These are phyloP conservation scores for Rhabditophanes sp. DNA, from an alignment of 2,888 invertebrate species.

Conservation along the genomic window DNA sequence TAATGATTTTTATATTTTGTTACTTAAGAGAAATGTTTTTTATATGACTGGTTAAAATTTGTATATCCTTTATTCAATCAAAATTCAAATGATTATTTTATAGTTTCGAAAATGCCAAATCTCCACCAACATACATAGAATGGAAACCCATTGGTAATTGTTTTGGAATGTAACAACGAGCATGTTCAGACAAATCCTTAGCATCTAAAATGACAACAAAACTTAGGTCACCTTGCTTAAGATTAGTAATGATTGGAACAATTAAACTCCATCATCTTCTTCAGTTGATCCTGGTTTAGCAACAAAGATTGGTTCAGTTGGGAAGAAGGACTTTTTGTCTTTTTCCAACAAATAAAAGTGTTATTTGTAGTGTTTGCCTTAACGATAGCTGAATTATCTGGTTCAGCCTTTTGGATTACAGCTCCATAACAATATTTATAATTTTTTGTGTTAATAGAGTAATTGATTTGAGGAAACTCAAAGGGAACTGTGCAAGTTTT, in stretches of 20 bases:
- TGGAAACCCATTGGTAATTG: too few species aligned
- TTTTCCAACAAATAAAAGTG: slow-evolving; percentile 40
- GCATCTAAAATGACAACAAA: too few species aligned
- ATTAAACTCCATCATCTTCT: slow-evolving; percentile 49
- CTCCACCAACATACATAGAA: too few species aligned
- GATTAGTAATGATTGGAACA: slow-evolving; percentile 25
- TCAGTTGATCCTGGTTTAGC: slow-evolving; percentile 44
- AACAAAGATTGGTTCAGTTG: slow-evolving; percentile 49
- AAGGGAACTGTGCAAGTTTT: slow-evolving; percentile 10
- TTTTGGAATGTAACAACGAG: too few species aligned
- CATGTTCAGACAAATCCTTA: too few species aligned
- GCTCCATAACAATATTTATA: slow-evolving; percentile 68
- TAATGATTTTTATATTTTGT: too few species aligned
- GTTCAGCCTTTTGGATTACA: slow-evolving; percentile 8
- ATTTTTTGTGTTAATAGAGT: slow-evolving; percentile 55
- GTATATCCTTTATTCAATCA: too few species aligned
- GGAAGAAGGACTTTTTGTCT: slow-evolving; percentile 41
- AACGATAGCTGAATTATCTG: slow-evolving; percentile 41
- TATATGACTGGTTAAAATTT: too few species aligned
- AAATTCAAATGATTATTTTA: too few species aligned
- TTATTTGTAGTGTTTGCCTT: slow-evolving; percentile 46
- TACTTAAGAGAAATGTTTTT: too few species aligned
- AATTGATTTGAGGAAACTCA: slow-evolving; percentile 73
- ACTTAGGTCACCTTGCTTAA: too few species aligned
- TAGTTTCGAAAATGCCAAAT: too few species aligned